phyloP scores from a whole-genome alignment of 2,888 invertebrate genomes.

The Caenorhabditis sp. region DNA sequence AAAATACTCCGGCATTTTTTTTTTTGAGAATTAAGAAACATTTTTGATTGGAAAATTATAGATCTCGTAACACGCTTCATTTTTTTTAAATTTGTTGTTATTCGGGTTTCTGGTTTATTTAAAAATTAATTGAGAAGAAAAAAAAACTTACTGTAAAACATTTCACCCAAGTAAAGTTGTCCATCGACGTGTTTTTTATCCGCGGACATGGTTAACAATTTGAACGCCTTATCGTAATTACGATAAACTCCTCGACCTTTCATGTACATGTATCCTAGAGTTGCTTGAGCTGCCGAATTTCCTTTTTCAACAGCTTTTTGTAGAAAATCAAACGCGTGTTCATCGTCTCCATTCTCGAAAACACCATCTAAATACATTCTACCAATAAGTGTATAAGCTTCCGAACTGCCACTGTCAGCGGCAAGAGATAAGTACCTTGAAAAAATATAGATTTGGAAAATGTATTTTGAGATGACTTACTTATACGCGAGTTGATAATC shows the following conservation, averaged over 20 bases:
- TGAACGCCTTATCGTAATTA: conserved; percentile 71
- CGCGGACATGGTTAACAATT: conserved; percentile 91
- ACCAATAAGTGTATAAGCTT: conserved; percentile 94
- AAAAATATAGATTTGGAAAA: not conserved
- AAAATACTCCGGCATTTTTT: too few species aligned
- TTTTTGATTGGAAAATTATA: too few species aligned
- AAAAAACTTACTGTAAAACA: conserved; percentile 88
- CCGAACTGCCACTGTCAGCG: conserved; percentile 91
- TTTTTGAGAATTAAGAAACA: too few species aligned
- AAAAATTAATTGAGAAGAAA: too few species aligned
- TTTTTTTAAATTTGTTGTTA: too few species aligned
- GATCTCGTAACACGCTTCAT: too few species aligned
- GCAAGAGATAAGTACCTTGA: conserved; percentile 78
- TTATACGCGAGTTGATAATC: conserved; percentile 76
- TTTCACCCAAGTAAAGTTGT: conserved; percentile 92
- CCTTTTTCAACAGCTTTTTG: conserved; percentile 93
- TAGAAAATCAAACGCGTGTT: conserved; percentile 92
- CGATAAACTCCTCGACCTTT: conserved; percentile 77
- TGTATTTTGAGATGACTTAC: conserved; percentile 3
- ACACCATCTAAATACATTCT: conserved; percentile 98
- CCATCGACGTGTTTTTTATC: conserved; percentile 99
- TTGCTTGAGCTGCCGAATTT: conserved; percentile 95
- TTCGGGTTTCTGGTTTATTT: too few species aligned
- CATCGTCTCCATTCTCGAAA: conserved; percentile 88
- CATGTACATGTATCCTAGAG: conserved; percentile 93